Evolutionary conservation across 2,113 vertebrate genomes (phyloP).

Genomic region (Rissa tridactyla): DNA sequence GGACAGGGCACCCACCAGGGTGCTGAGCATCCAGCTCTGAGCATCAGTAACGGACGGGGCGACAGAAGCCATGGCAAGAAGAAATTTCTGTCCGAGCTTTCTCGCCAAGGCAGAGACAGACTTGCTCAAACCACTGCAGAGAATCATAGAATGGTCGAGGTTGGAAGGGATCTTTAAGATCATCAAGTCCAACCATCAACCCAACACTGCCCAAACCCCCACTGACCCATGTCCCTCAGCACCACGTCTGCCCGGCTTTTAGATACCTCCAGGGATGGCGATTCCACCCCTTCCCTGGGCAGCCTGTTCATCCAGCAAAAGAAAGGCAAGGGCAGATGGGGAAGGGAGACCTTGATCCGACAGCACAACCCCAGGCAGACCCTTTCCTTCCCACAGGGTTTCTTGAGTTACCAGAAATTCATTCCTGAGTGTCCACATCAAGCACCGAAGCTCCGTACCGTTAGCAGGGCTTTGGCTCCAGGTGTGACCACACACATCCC

Average conservation of each 20-base stretch:
- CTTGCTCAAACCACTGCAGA: neutral
- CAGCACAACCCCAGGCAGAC: neutral
- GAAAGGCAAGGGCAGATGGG: too few species aligned
- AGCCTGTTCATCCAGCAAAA: neutral
- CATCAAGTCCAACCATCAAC: neutral
- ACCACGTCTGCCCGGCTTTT: neutral
- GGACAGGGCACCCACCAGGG: neutral
- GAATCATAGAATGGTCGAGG: neutral
- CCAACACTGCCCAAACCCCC: neutral
- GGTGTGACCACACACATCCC: neutral
- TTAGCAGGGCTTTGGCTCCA: neutral
- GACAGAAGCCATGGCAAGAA: neutral
- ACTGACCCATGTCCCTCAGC: neutral
- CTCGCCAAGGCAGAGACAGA: neutral
- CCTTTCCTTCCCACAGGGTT: neutral
- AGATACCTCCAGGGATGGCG: neutral
- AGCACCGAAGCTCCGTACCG: fast-evolving
- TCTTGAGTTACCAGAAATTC: neutral
- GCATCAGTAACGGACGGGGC: neutral
- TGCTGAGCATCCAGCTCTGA: neutral
- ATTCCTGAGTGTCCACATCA: fast-evolving
- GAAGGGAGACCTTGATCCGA: neutral
- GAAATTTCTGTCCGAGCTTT: neutral
- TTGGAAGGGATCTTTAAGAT: neutral
- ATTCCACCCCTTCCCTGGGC: neutral